These are phyloP conservation scores for Drosophila prostipennis DNA, from an alignment of 2,888 invertebrate genomes.

Conservation along the genomic window DNA sequence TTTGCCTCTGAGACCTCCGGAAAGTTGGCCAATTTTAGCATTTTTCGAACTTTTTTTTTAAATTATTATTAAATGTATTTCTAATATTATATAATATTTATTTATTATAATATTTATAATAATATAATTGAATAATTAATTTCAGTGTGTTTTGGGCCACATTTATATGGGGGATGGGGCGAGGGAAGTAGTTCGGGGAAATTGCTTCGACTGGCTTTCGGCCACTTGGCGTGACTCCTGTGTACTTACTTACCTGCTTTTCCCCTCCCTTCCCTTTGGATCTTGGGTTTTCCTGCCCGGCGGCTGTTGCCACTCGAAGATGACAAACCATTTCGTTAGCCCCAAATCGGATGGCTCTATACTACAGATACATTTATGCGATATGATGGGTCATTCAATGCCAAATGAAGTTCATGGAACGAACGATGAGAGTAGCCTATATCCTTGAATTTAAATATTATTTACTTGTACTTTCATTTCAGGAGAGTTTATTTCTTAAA, in stretches of 20 bases:
- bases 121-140: neutral
- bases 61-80: too few species aligned
- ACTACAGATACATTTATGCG: neutral
- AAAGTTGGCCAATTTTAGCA: too few species aligned
- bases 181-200: conserved; percentile 23
- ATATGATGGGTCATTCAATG: neutral
- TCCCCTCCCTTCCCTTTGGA: neutral
- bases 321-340: neutral
- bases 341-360: neutral
- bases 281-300: neutral
- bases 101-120: neutral
- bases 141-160: neutral
- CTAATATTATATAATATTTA: too few species aligned
- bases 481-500: too few species aligned
- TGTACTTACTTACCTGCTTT: neutral
- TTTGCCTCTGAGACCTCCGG: too few species aligned
- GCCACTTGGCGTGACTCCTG: conserved; percentile 33
- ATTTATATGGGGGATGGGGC: conserved; percentile 12
- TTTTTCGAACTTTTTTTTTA: too few species aligned
- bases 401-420: neutral
- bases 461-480: too few species aligned
- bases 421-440: neutral
- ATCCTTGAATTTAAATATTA: too few species aligned
- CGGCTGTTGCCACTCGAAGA: conserved; percentile 1
- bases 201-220: conserved; percentile 51